Conservation (phyloP, 2,797 vertebrate genomes). For the Alectoris magna region DNA sequence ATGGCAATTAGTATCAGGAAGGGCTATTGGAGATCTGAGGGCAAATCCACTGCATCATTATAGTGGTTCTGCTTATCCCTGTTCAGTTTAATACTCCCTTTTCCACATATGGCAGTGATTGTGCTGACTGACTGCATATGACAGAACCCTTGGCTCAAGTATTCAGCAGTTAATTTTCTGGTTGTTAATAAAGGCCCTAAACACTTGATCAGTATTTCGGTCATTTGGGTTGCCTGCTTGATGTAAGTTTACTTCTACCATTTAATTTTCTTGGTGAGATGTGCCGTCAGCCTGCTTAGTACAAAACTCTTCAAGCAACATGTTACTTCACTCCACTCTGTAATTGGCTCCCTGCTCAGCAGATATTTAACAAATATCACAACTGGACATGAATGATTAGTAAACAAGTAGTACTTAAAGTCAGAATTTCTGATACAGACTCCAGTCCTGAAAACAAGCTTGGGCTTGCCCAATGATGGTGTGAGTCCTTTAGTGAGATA, state of each 20-base stretch:
- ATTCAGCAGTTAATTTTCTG: not conserved
- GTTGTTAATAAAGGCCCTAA: not conserved
- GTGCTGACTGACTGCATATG: not conserved
- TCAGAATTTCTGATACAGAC: not conserved
- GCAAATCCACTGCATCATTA: not conserved
- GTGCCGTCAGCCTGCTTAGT: not conserved
- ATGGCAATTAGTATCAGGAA: not conserved
- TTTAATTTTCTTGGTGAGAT: not conserved
- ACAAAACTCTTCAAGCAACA: not conserved
- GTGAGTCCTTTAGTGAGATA: not conserved
- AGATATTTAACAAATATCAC: not conserved
- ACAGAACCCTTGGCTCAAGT: not conserved
- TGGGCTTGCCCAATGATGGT: not conserved
- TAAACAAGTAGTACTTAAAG: not conserved
- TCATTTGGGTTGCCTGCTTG: not conserved
- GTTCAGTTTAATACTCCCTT: not conserved
- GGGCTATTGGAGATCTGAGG: not conserved
- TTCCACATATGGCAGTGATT: not conserved
- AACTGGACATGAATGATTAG: not conserved
- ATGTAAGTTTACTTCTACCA: not conserved
- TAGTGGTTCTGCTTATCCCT: not conserved
- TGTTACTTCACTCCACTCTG: not conserved
- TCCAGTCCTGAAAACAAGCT: not conserved
- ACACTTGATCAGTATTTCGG: not conserved
- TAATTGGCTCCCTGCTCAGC: rapidly evolving